Base-by-base conservation (phyloP, 1,140 invertebrate species). In the Semibalanus balanoides region DNA sequence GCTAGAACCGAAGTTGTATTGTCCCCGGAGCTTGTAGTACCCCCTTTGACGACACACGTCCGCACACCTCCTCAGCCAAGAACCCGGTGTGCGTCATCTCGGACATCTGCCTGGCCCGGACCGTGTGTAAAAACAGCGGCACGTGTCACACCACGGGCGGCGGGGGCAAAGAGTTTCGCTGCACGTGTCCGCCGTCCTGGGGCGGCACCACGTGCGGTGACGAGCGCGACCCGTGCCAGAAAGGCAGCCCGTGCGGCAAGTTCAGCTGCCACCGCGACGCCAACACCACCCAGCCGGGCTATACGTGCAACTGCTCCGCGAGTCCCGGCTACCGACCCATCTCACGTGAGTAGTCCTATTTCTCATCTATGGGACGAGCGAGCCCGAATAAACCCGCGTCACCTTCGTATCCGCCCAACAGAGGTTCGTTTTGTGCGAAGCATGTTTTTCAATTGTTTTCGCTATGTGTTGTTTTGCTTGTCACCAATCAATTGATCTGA, bases 101-200 rank as follows among this genome's bases (percentile, higher is more conserved):
- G 51, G 70, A 72, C 70, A 30, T 30, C 11, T 72, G 70, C 29
- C 25, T 72, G 70, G 70, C 70, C 19, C 70, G n/a, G 28, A 90
- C 91, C 79, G 89, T 92, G 0, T 97, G 96, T 25, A 73, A 77
- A 27, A 79, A 78, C 74, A 74, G 80, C 64, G 77, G 81, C 77
- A 79, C 76, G 30, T 84, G 79, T 78, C 51, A 64, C 51, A 22
- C 51, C 51, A 64, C 51, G 51, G 51, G 51, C 11, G 51, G 51
- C 51, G 51, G 51, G 1, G 51, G 35, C 35, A 40, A 11, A 14
- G 14, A 64, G 51, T 64, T 64, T 19, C 51, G 51, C 51, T 64
- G 51, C 51, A 64, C 51, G 51, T 64, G 51, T 19, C 51, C 51
- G 51, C 51, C 51, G 51, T 1, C 51, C 51, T 64, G 51, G 51